Evolutionary conservation across 2,888 invertebrate genomes (phyloP), one percentile per base, ranked within the genome.

Genomic region (Octonoba sinensis): DNA sequence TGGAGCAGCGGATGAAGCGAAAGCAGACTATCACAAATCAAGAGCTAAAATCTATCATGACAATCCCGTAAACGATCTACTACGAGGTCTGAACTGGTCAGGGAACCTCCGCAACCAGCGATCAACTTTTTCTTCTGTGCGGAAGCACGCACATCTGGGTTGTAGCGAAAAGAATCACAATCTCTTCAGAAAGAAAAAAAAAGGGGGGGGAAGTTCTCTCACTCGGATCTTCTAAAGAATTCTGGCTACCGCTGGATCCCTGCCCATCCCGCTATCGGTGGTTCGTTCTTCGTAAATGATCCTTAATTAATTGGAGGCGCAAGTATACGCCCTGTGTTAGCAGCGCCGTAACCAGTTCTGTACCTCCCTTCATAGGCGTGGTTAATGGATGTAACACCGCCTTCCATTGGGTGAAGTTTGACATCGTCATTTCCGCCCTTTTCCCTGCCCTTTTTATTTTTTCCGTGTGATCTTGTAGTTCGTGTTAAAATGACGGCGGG

Each of bases 281-380:
- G 79, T 56, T 72, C 66, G 72, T 47, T 54, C 72, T 65, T 60
- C 47, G 65, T 64, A 67, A 73, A 72, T 66, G 79, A 79, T 79
- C 60, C 46, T 69, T 74, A 81, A 81, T 81, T 81, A 81, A 81
- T 81, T 73, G 73, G 49, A 46, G 56, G 66, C 67, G 51, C 24
- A 54, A 67, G 66, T 67, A 51, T 36, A 72, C 72, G 72, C 79
- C 79, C 54, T 72, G 66, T 57, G 27, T 47, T 46, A 51, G 57
- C 16, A 16, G 57, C 44, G 47, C 56, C n/a, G 64, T 24, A 24
- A 54, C 57, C 36, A 62, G 44, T 67, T 65, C 16, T 65, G 72
- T 22, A 16, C 72, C 79, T 20, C 18, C 72, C 72, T 67, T 20
- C 57, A 44, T 59, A 16, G 79, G 79, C 72, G 79, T 66, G 72